These are phyloP conservation scores for Denticeps clupeoides DNA, from an alignment of 2,797 vertebrate genomes.

Conservation along the genomic window DNA sequence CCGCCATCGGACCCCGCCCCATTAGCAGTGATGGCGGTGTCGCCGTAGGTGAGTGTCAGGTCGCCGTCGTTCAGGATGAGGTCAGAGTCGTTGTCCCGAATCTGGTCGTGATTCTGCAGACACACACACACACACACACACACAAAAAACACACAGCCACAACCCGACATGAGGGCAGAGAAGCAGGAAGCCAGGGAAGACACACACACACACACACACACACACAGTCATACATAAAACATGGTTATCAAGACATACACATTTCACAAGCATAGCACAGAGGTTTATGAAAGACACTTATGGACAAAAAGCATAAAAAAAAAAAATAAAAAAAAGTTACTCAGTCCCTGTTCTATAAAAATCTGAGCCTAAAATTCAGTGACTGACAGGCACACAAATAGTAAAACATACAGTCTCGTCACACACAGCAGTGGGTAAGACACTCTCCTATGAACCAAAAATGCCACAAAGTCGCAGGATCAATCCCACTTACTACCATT, in stretches of 20 bases:
- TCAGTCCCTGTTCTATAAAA: conserved; percentile 8
- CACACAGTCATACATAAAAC: neutral
- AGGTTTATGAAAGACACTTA: conserved; percentile 39
- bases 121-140: conserved; percentile 11
- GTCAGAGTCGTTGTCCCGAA: conserved; percentile 82
- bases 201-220: conserved; percentile 13
- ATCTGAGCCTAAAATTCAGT: neutral
- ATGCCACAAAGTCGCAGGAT: neutral
- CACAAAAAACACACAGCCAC: no score
- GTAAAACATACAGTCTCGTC: neutral
- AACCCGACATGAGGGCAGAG: no score
- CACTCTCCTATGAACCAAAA: neutral
- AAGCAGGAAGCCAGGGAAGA: neutral
- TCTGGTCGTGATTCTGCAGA: conserved; percentile 66
- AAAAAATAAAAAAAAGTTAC: conserved; percentile 7
- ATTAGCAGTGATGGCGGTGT: conserved; percentile 83
- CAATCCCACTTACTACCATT: neutral
- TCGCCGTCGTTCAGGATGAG: conserved; percentile 81
- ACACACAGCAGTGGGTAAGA: neutral
- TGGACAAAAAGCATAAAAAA: conserved; percentile 21
- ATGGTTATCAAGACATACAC: neutral
- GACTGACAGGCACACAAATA: neutral
- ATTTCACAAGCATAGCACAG: conserved; percentile 22
- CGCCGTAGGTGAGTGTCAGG: conserved; percentile 82
- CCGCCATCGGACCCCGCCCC: conserved; percentile 68